Evolutionary conservation across 2,888 invertebrate species (phyloP), one percentile per base, ranked within the genome.

Genomic region (Plagodis pulveraria): DNA sequence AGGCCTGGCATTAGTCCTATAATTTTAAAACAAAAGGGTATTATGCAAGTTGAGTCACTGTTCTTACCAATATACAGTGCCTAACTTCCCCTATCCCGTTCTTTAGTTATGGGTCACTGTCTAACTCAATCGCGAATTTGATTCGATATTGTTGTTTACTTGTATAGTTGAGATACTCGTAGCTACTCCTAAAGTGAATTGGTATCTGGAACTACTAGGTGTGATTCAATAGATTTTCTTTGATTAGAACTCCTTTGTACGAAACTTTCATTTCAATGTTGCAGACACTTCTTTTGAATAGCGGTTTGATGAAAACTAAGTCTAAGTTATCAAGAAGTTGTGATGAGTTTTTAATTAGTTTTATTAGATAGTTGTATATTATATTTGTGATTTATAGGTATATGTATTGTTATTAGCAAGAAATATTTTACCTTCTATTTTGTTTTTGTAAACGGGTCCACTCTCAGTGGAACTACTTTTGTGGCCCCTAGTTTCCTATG

Each of bases 71-170:
- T 45, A 55, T 7, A 36, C 5, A 11, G 45, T 40, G 7, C 0
- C 50, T 42, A 74, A 76, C 71, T 76, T 74, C 64, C 65, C 70
- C 70, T 68, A 73, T 72, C 76, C 66, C 67, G 69, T 72, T 69
- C 71, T 72, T 76, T 80, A 82, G 77, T 81, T 80, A 81, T 78
- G 72, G 80, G 72, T 74, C 72, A 72, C 75, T 78, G 74, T 78
- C 78, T 76, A 74, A 77, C 76, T 75, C 71, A 67, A 74, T 75
- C 72, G 72, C 66, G 65, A 70, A 76, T 79, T 72, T 77, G 72
- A 79, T 78, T 77, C 77, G 72, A 77, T 81, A 69, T 79, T 79
- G 72, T 72, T 74, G 67, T 72, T 72, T 70, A 71, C 69, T 69
- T 71, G 56, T 56, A 65, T 63, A 57, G 60, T 62, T 52, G 52